Conservation (phyloP, 2,113 vertebrate species). For the Callipepla squamata region DNA sequence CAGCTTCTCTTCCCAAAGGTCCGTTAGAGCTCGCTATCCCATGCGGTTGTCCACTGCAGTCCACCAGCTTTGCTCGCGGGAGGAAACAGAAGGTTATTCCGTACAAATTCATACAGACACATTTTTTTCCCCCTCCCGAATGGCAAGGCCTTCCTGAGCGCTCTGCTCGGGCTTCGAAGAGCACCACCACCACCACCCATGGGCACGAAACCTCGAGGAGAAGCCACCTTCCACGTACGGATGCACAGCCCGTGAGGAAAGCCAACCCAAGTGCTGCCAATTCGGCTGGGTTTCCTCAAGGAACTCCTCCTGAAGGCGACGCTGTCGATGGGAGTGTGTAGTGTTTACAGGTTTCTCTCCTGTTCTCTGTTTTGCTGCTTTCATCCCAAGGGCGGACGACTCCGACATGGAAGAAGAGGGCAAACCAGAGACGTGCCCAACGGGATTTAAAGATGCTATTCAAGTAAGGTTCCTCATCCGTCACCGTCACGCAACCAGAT, state of each 20-base stretch:
- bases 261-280: slow-evolving; percentile 24
- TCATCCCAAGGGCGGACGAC: not conserved
- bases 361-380: not conserved
- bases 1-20: slow-evolving; percentile 83
- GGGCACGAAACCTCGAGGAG: slow-evolving; percentile 68
- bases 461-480: slow-evolving; percentile 14
- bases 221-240: slow-evolving; percentile 64
- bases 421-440: slow-evolving; percentile 50
- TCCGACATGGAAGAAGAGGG: slow-evolving; percentile 18
- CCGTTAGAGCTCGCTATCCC: slow-evolving; percentile 81
- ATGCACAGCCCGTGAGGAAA: slow-evolving; percentile 61
- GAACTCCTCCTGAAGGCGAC: slow-evolving; percentile 57
- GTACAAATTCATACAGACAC: slow-evolving; percentile 75
- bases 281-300: slow-evolving; percentile 52
- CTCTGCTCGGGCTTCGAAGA: slow-evolving; percentile 74
- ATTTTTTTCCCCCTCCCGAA: slow-evolving; percentile 65
- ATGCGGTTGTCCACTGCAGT: slow-evolving; percentile 75
- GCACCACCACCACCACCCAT: slow-evolving; percentile 79
- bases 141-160: slow-evolving; percentile 71
- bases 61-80: slow-evolving; percentile 81
- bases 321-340: slow-evolving; percentile 20
- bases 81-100: slow-evolving; percentile 80
- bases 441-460: not conserved
- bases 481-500: slow-evolving; percentile 22
- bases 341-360: slow-evolving; percentile 26